A percentile compares a stretch with the other conserved stretches of the same genome.
Evolutionary conservation across 92 coral and sea anemone genomes (phyloP).

Genomic region (Epizoanthus scotinus): DNA sequence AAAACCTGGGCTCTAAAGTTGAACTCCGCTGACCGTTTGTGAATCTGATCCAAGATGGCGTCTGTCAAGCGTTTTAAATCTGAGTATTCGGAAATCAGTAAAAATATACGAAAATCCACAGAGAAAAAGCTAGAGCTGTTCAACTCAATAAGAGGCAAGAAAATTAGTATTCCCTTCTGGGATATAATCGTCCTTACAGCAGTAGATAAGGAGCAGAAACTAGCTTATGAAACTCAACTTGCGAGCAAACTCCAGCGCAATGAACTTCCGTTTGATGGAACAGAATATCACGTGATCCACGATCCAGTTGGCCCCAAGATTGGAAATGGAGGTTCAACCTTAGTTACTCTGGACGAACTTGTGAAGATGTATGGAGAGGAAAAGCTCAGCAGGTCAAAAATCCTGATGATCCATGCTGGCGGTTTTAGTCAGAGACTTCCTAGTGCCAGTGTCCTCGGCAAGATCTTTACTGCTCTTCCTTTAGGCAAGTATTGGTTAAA

Average conservation of each 20-base stretch:
- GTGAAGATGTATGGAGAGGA: slow-evolving; percentile 73
- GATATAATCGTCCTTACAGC: slow-evolving; percentile 94
- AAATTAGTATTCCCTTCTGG: slow-evolving; percentile 85
- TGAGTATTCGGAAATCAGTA: slow-evolving; percentile 65
- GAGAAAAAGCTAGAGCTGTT: slow-evolving; percentile 71
- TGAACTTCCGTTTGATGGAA: slow-evolving; percentile 84
- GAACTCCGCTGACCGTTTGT: slow-evolving; percentile 19
- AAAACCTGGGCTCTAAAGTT: slow-evolving; percentile 34
- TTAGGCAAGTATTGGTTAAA: slow-evolving; percentile 72
- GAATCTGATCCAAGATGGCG: slow-evolving; percentile 65
- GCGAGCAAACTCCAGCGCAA: slow-evolving; percentile 73
- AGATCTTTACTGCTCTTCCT: slow-evolving; percentile 93
- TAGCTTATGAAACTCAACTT: slow-evolving; percentile 82
- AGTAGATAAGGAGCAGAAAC: slow-evolving; percentile 76
- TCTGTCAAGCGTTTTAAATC: slow-evolving; percentile 40
- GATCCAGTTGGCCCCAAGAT: slow-evolving; percentile 97
- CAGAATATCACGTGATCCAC: slow-evolving; percentile 77
- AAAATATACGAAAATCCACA: slow-evolving; percentile 73
- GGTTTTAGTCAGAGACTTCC: slow-evolving; percentile 96
- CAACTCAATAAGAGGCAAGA: slow-evolving; percentile 84
- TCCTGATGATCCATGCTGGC: slow-evolving; percentile 93
- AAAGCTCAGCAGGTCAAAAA: slow-evolving; percentile 63
- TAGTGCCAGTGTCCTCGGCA: slow-evolving; percentile 94
- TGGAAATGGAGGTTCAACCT: slow-evolving; percentile 95
- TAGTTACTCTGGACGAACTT: slow-evolving; percentile 74